phyloP scores from a whole-genome alignment of 1,140 invertebrate species.

The Harlomillsia oculata region DNA sequence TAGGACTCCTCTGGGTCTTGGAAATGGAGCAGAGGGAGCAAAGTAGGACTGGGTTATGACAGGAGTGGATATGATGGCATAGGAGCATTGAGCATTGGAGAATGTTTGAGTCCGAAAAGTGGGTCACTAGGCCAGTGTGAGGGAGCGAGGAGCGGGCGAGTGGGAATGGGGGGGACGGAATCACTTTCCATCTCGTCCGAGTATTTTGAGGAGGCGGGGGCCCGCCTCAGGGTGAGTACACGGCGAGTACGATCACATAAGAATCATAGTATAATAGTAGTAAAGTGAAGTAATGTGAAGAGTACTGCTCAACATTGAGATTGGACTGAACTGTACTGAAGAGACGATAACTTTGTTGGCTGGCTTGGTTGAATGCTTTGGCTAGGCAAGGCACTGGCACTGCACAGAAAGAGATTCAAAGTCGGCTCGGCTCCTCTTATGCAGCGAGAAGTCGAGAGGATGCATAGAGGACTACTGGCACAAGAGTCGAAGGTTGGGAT shows the following conservation, averaged over 20 bases:
- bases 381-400: too few relatives aligned
- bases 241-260: not conserved
- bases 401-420: too few relatives aligned
- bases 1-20: slow-evolving; percentile 21
- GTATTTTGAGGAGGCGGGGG: not conserved
- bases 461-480: not conserved
- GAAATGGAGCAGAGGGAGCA: slow-evolving; percentile 23
- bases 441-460: not conserved
- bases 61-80: slow-evolving; percentile 1
- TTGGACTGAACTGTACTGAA: too few relatives aligned
- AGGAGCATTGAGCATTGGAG: slow-evolving; percentile 23
- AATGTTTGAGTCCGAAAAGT: too few relatives aligned
- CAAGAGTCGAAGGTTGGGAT: too few relatives aligned
- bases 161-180: slow-evolving; percentile 10
- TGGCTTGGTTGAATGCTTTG: too few relatives aligned
- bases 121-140: slow-evolving; percentile 34
- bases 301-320: too few relatives aligned
- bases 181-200: slow-evolving; percentile 31
- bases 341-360: too few relatives aligned
- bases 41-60: slow-evolving; percentile 25
- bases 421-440: too few relatives aligned
- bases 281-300: too few relatives aligned
- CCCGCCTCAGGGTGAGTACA: not conserved
- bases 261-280: not conserved
- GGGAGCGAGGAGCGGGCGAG: slow-evolving; percentile 15